Percentiles rank a stretch among this genome's conserved stretches.
These are phyloP conservation scores for Coenonympha glycerion DNA, from an alignment of 2,888 invertebrate genomes.

Conservation along the genomic window DNA sequence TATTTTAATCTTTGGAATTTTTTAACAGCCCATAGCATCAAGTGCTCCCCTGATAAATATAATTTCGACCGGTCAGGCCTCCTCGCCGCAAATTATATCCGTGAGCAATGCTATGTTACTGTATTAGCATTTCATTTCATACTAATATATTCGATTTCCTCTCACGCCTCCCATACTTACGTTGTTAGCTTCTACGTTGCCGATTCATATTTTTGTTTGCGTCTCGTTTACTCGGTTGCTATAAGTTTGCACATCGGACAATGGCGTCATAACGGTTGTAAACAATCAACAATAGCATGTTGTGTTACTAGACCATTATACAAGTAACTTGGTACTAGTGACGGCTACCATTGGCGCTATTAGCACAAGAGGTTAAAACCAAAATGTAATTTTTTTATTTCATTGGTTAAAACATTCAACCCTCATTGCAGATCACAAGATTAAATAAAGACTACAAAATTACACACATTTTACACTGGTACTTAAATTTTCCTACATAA, in stretches of 20 bases:
- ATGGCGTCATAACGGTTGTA: too few relatives aligned
- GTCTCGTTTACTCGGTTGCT: constrained; percentile 2
- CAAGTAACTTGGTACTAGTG: too few relatives aligned
- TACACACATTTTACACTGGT: too few relatives aligned
- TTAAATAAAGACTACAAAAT: too few relatives aligned
- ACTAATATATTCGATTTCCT: constrained; percentile 36
- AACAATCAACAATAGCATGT: background rate
- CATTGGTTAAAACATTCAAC: too few relatives aligned
- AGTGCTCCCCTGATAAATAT: constrained; percentile 73
- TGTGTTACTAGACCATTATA: too few relatives aligned
- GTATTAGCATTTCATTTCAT: constrained; percentile 35
- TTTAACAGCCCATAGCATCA: constrained; percentile 66
- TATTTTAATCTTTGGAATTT: constrained; percentile 32
- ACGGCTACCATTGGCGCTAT: too few relatives aligned
- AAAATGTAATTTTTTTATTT: too few relatives aligned
- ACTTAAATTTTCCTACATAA: too few relatives aligned
- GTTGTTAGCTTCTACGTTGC: constrained; percentile 24
- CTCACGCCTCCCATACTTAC: constrained; percentile 19
- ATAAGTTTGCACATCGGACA: too few relatives aligned
- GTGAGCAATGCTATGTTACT: constrained; percentile 57
- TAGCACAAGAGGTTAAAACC: too few relatives aligned
- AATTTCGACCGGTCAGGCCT: constrained; percentile 70
- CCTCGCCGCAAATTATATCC: constrained; percentile 65
- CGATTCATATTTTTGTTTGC: constrained; percentile 18
- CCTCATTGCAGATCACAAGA: too few relatives aligned